These are phyloP conservation scores for Nyctibius grandis DNA, from an alignment of 2,797 vertebrate genomes.

Conservation along the genomic window DNA sequence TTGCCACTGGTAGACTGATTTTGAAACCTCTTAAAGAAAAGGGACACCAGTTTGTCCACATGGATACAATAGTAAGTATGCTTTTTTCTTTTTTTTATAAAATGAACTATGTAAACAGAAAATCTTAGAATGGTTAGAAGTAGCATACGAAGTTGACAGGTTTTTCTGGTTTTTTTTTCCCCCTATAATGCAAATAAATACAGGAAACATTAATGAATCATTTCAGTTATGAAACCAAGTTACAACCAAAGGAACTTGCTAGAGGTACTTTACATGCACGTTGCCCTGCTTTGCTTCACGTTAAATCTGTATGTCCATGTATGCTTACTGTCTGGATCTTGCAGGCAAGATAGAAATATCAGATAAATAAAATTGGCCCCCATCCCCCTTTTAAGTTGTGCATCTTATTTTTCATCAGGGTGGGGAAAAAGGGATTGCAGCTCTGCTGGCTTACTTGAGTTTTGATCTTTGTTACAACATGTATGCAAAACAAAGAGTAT, in stretches of 20 bases:
- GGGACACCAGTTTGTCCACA: constrained; percentile 70
- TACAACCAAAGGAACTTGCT: not conserved
- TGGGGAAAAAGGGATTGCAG: not conserved
- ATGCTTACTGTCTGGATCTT: not conserved
- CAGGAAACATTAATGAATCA: not conserved
- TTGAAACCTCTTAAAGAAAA: constrained; percentile 76
- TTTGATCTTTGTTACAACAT: not conserved
- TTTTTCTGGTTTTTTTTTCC: not conserved
- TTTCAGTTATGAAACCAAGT: not conserved
- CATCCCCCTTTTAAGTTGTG: not conserved
- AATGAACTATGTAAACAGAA: not conserved
- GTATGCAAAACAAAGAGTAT: not conserved
- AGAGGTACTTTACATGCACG: not conserved
- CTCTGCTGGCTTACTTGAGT: not conserved
- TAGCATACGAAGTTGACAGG: not conserved
- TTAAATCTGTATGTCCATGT: not conserved
- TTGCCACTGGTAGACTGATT: constrained; percentile 74
- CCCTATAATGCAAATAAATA: not conserved
- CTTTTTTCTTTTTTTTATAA: not conserved
- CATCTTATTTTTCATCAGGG: not conserved
- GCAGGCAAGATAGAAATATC: not conserved
- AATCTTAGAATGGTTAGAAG: not conserved
- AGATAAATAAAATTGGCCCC: not conserved
- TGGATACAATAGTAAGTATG: constrained; percentile 72
- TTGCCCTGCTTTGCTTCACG: not conserved